Evolutionary conservation across 2,888 invertebrate genomes (phyloP), one percentile per base, ranked within the genome.

Genomic region (Stegana nigrithorax): DNA sequence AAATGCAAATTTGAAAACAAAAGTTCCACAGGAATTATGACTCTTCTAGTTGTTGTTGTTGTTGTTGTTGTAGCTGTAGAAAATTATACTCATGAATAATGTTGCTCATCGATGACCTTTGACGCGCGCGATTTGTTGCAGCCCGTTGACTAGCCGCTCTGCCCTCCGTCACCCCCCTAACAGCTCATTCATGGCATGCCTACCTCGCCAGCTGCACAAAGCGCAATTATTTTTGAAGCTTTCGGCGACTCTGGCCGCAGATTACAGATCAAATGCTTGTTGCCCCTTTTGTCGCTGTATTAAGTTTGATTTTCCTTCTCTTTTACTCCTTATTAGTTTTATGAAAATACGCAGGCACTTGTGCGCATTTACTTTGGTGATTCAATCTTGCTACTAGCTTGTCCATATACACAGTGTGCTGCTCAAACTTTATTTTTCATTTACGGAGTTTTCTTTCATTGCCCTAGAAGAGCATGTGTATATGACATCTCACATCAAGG

Each of bases 1-100:
- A 73, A 73, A 77, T 77, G 73, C 73, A 77, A 77, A 79, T 79
- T 75, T 53, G 29, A n/a, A n/a, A n/a, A n/a, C n/a, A n/a, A n/a
- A n/a, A n/a, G n/a, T n/a, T n/a, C n/a, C n/a, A n/a, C n/a, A n/a
- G n/a, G n/a, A n/a, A n/a, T n/a, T n/a, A n/a, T n/a, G n/a, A n/a
- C n/a, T n/a, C n/a, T n/a, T n/a, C n/a, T 45, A 14, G 36, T 29
- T 59, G 27, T 4, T 26, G 26, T 60, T 60, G 10, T 51, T 60
- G 6, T 32, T 50, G 36, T 45, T 47, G 44, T 44, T 39, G 27
- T 44, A 42, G n/a, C 45, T 29, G 14, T 21, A 12, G 36, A 57
- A 58, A 62, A 62, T 58, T 57, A 62, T 36, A 57, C 27, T 27
- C 58, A 57, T 62, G 50, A 58, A 57, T 36, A 42, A 51, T 62